phyloP scores from a whole-genome alignment of 2,888 invertebrate genomes.

The Eupithecia vulgata region DNA sequence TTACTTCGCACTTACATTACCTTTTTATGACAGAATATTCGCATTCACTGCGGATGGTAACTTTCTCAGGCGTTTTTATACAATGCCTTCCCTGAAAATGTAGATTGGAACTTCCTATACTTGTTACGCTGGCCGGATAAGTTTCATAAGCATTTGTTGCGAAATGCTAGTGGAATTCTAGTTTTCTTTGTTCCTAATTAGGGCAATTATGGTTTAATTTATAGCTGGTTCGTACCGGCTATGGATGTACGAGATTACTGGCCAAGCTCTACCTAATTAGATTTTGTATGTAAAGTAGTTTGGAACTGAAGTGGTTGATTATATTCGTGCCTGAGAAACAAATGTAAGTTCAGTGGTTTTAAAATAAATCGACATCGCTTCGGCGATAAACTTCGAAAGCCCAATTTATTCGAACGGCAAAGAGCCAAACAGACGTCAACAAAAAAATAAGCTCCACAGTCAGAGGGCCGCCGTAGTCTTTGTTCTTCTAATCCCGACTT shows the following conservation, averaged over 20 bases:
- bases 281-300: constrained; percentile 17
- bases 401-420: constrained; percentile 63
- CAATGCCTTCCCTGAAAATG: constrained; percentile 37
- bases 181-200: constrained; percentile 36
- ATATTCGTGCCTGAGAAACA: constrained; percentile 12
- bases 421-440: constrained; percentile 69
- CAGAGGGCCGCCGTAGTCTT: constrained; percentile 66
- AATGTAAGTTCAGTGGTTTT: constrained; percentile 35
- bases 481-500: constrained; percentile 78
- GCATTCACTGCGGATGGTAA: constrained; percentile 34
- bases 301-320: background rate
- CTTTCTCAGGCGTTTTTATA: constrained; percentile 40
- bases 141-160: constrained; percentile 39
- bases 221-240: constrained; percentile 22
- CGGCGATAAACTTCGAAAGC: constrained; percentile 49
- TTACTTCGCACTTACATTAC: constrained; percentile 50
- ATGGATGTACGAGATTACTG: constrained; percentile 23
- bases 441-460: constrained; percentile 67
- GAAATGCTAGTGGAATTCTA: constrained; percentile 37
- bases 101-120: constrained; percentile 42
- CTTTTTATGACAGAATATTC: constrained; percentile 51
- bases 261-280: constrained; percentile 15
- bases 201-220: constrained; percentile 29
- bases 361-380: constrained; percentile 43
- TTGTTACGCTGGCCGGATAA: constrained; percentile 36